These are phyloP conservation scores for Holothuria glaberrima DNA, from an alignment of 35 echinoderm and acorn worm genomes.

Conservation along the genomic window DNA sequence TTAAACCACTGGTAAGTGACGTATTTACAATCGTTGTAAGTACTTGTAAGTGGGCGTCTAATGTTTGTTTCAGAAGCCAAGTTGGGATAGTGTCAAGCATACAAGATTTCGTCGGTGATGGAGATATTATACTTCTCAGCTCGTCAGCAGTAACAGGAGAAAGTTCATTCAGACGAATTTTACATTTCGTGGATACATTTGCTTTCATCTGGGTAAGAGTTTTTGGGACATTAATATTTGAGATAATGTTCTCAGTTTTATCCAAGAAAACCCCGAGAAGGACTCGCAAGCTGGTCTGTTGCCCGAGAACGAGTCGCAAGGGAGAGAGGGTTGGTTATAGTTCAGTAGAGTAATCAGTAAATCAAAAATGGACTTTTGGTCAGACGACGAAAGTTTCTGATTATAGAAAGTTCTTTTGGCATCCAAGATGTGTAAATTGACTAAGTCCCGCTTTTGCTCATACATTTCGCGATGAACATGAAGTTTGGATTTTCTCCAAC, in stretches of 20 bases:
- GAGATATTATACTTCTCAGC: too few relatives aligned
- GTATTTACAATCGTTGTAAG: too few relatives aligned
- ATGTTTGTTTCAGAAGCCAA: too few relatives aligned
- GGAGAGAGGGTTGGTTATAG: not conserved
- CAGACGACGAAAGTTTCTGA: not conserved
- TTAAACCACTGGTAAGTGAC: too few relatives aligned
- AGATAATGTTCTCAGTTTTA: too few relatives aligned
- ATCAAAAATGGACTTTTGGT: not conserved
- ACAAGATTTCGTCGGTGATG: conserved; percentile 31
- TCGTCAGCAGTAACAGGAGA: too few relatives aligned
- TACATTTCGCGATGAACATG: conserved; percentile 18
- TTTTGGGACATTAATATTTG: too few relatives aligned
- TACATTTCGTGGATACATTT: too few relatives aligned
- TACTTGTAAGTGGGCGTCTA: too few relatives aligned
- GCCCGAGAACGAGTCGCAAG: not conserved
- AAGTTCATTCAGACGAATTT: too few relatives aligned
- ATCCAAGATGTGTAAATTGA: not conserved
- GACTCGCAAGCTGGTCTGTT: not conserved
- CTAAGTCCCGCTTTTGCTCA: conserved; percentile 2
- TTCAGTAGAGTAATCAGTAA: not conserved
- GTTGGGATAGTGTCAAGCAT: too few relatives aligned
- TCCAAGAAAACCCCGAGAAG: not conserved
- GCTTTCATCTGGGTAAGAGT: too few relatives aligned
- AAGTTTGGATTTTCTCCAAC: conserved; percentile 49
- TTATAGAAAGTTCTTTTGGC: not conserved